Conservation (phyloP, 2,888 invertebrate species). For the Glaucopsyche alexis region DNA sequence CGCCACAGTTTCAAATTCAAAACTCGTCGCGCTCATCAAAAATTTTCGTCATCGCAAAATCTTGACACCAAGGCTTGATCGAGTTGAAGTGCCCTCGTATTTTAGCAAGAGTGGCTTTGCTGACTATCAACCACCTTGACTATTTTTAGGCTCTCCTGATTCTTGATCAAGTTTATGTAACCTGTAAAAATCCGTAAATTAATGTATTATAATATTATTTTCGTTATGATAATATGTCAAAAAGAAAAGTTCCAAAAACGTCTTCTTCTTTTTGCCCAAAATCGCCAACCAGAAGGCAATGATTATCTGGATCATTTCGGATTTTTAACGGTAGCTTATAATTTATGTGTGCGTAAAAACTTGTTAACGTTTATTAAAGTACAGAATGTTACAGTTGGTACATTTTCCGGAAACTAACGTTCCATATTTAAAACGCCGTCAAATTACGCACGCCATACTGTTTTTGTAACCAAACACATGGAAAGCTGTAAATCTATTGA, state of each 20-base stretch:
- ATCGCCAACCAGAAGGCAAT: neutral
- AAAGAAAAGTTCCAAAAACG: neutral
- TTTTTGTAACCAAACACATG: conserved; percentile 27
- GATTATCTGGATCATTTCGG: no score
- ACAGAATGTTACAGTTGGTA: neutral
- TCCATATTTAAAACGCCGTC: conserved; percentile 18
- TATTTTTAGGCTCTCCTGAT: conserved; percentile 19
- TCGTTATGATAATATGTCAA: neutral
- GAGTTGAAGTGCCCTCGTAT: conserved; percentile 24
- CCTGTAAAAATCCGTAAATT: neutral
- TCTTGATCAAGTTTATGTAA: conserved; percentile 16
- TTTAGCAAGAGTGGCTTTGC: conserved; percentile 26
- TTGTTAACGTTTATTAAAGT: neutral
- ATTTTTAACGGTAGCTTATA: neutral
- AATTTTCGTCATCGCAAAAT: conserved; percentile 19
- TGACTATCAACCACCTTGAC: conserved; percentile 25
- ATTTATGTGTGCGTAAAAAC: neutral
- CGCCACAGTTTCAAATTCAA: neutral
- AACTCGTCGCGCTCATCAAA: neutral
- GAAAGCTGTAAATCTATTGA: conserved; percentile 35
- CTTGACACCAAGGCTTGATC: conserved; percentile 15
- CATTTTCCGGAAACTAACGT: conserved; percentile 1
- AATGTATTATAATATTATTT: neutral
- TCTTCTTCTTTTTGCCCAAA: neutral
- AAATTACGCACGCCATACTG: conserved; percentile 19